These are phyloP conservation scores for Cheilinus undulatus DNA, from an alignment of 2,113 vertebrate genomes.

Conservation along the genomic window DNA sequence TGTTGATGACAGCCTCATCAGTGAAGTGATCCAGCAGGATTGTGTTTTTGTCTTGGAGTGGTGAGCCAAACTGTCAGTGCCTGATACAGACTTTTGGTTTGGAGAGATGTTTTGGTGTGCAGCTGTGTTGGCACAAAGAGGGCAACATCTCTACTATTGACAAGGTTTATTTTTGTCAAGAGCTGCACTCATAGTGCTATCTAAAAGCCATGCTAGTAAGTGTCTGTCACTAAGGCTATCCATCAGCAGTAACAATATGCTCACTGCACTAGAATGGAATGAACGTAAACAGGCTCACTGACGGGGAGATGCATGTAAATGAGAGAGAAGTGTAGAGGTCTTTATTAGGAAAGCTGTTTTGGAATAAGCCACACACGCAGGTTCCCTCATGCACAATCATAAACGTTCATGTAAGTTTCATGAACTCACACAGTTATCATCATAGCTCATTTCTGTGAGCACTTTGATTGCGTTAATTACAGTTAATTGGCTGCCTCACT, in stretches of 20 bases:
- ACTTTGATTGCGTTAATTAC: conserved; percentile 79
- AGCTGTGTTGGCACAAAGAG: conserved; percentile 10
- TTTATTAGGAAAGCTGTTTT: conserved; percentile 42
- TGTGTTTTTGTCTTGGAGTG: conserved; percentile 25
- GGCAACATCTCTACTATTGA: conserved; percentile 58
- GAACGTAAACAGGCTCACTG: conserved; percentile 71
- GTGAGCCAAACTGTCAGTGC: conserved; percentile 37
- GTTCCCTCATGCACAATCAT: conserved; percentile 49
- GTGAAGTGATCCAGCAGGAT: conserved; percentile 30
- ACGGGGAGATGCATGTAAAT: conserved; percentile 59
- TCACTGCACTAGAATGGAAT: conserved; percentile 68
- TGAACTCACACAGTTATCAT: conserved; percentile 61
- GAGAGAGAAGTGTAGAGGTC: conserved; percentile 49
- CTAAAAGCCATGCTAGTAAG: conserved; percentile 77
- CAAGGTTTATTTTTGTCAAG: conserved; percentile 79
- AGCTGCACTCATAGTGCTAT: conserved; percentile 71
- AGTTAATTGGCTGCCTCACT: conserved; percentile 71
- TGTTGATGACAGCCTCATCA: conserved; percentile 49
- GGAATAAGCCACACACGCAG: conserved; percentile 16
- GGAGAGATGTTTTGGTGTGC: conserved; percentile 17
- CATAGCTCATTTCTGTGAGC: conserved; percentile 64
- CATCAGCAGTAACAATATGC: conserved; percentile 72
- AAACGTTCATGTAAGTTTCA: conserved; percentile 58
- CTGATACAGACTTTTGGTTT: conserved; percentile 8
- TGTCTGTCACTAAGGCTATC: conserved; percentile 72